Evolutionary conservation across 2,888 invertebrate genomes (phyloP).

Genomic region (Craniophora ligustri): DNA sequence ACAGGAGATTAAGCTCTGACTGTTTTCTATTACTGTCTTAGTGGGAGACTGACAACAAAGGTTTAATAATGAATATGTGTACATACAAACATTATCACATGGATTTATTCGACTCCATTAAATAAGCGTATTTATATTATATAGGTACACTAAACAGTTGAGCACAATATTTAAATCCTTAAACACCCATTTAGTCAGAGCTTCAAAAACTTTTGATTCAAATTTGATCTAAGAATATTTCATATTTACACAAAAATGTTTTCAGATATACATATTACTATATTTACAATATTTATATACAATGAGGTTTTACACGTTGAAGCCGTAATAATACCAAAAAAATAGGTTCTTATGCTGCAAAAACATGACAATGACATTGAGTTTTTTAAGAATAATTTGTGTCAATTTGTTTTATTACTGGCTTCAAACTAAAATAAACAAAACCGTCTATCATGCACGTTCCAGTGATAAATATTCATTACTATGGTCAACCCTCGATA

Average conservation of each 20-base stretch:
- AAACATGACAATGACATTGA: too few relatives aligned
- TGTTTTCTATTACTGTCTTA: conserved; percentile 28
- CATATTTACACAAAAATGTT: conserved; percentile 47
- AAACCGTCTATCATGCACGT: conserved; percentile 25
- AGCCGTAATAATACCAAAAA: conserved; percentile 20
- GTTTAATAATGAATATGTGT: conserved; percentile 28
- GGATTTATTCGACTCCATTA: conserved; percentile 38
- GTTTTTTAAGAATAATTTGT: not conserved
- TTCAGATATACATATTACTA: conserved; percentile 33
- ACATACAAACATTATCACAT: conserved; percentile 49
- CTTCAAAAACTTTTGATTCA: conserved; percentile 40
- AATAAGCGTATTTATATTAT: conserved; percentile 53
- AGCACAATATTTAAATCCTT: conserved; percentile 9
- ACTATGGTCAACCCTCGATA: conserved; percentile 1
- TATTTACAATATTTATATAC: conserved; percentile 60
- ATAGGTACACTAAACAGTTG: conserved; percentile 35
- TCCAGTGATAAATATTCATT: conserved; percentile 2
- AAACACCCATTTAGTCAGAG: conserved; percentile 46
- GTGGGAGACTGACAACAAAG: conserved; percentile 32
- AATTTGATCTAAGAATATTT: conserved; percentile 49
- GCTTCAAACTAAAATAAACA: conserved; percentile 40
- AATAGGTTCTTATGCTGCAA: not conserved
- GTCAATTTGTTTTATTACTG: conserved; percentile 15
- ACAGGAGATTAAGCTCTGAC: conserved; percentile 59
- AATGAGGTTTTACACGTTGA: conserved; percentile 45